phyloP scores from a whole-genome alignment of 2,888 invertebrate genomes.

The Emmelina monodactyla region DNA sequence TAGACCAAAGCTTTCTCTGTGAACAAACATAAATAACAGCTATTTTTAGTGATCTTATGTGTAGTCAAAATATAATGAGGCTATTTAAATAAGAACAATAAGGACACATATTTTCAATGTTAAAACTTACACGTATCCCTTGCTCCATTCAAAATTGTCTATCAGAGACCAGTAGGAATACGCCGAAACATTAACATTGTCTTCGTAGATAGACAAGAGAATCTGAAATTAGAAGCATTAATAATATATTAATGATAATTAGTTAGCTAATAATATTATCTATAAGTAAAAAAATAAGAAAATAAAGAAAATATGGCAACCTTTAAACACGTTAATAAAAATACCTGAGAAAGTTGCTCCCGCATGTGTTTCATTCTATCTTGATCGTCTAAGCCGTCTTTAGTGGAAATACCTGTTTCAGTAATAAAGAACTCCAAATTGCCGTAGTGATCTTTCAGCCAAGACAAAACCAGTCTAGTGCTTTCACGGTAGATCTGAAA shows the following conservation, averaged over 20 bases:
- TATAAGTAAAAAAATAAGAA: no score
- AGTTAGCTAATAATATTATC: no score
- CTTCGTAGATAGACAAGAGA: conserved; percentile 32
- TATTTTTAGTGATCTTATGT: no score
- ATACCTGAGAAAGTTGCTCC: conserved; percentile 29
- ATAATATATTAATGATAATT: no score
- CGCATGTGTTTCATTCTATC: conserved; percentile 22
- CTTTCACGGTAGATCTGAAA: conserved; percentile 46
- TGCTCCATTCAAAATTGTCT: conserved; percentile 77
- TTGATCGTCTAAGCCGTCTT: conserved; percentile 24
- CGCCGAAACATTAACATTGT: conserved; percentile 60
- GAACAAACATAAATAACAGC: no score
- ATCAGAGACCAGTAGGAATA: conserved; percentile 77
- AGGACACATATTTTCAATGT: no score
- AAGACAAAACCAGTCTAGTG: conserved; percentile 34
- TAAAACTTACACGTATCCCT: conserved; percentile 69
- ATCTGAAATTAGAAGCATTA: conserved; percentile 23
- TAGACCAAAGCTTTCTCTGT: no score
- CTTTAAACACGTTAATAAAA: no score
- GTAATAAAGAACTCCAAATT: conserved; percentile 40
- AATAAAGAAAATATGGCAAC: no score
- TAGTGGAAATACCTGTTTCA: conserved; percentile 46
- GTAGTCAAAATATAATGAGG: no score
- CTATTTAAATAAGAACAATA: no score
- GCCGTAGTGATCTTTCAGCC: conserved; percentile 42